A percentile compares a stretch with the other conserved stretches of the same genome.
Conservation (phyloP, 1,140 invertebrate genomes). For the Pseudachorutes palmiensis region DNA sequence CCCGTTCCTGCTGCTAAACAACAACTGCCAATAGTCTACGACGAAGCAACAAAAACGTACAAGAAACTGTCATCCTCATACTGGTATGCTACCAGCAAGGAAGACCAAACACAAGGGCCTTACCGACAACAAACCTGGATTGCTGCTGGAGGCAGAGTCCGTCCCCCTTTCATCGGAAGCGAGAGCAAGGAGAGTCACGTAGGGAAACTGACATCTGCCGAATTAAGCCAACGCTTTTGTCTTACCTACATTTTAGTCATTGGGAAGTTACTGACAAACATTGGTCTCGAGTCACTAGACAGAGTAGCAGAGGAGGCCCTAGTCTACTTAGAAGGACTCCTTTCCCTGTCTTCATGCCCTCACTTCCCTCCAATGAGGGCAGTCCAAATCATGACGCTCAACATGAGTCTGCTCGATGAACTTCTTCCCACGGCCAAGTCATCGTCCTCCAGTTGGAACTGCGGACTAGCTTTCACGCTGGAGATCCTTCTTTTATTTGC, state of each 20-base stretch:
- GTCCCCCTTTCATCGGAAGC: too few species aligned
- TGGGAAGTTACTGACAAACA: background rate
- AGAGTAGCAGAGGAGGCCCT: background rate
- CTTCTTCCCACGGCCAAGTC: background rate
- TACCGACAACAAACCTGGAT: background rate
- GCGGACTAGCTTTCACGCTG: slow-evolving; percentile 10
- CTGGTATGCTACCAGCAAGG: background rate
- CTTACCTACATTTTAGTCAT: background rate
- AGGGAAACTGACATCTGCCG: background rate
- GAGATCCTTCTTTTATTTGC: slow-evolving; percentile 20
- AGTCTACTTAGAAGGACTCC: slow-evolving; percentile 6
- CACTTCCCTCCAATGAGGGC: background rate
- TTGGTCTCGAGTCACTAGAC: background rate
- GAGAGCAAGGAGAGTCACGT: background rate
- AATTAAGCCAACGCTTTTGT: background rate
- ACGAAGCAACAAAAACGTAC: slow-evolving; percentile 3
- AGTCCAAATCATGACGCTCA: background rate
- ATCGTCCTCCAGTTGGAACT: too few species aligned
- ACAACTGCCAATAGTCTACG: background rate
- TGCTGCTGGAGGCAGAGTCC: background rate
- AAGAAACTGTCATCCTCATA: background rate
- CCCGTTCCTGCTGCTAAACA: background rate
- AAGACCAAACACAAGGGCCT: background rate
- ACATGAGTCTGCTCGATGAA: background rate
- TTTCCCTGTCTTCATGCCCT: background rate